Base-by-base conservation (phyloP, 1,140 invertebrate species). In the Grapholita molesta region DNA sequence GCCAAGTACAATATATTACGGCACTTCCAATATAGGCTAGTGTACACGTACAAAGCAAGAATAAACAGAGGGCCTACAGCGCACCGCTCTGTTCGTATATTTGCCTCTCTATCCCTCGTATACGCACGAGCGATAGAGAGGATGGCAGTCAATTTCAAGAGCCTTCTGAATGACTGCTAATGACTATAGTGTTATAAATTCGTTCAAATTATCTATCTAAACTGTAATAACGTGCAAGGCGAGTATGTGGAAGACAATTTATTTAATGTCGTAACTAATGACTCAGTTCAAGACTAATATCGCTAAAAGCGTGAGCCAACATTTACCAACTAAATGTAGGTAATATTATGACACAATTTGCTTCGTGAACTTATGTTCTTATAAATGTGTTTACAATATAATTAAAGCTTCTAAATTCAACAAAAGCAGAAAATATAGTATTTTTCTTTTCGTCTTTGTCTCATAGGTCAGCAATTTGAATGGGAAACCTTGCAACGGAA, bases 251-350 rank as follows among this genome's bases (percentile, higher is more conserved):
- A 30, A 32, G 0, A 61, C 28, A 28, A 30, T 61, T 61, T 61
- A 25, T 25, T 61, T 25, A 61, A 61, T 28, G 55, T 25, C 55
- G 15, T 28, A 61, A 30, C 55, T 61, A 61, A 61, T 32, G 55
- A 30, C 24, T 28, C 12, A 30, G 25, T 21, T 61, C 55, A 61
- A 61, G 25, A 32, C 6, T 24, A 24, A 11, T 61, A 28, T 15
- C 25, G 6, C 24, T 61, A 61, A 61, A 30, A 25, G 55, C 55
- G 3, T 28, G 55, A 15, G 9, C 24, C 12, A 28, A 61, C 24
- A 48, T 48, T 48, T 48, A 21, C 42, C 6, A 48, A 9, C 42
- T 12, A 35, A 21, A 21, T 48, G n/a, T 9, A 5, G 15, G 18
- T 48, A 48, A 48, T 48, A 9, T 18, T 38, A 21, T 42, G 38